A percentile compares a stretch with the other conserved stretches of the same genome.
Conservation (phyloP, 2,888 invertebrate genomes). For the Andrena praecox region DNA sequence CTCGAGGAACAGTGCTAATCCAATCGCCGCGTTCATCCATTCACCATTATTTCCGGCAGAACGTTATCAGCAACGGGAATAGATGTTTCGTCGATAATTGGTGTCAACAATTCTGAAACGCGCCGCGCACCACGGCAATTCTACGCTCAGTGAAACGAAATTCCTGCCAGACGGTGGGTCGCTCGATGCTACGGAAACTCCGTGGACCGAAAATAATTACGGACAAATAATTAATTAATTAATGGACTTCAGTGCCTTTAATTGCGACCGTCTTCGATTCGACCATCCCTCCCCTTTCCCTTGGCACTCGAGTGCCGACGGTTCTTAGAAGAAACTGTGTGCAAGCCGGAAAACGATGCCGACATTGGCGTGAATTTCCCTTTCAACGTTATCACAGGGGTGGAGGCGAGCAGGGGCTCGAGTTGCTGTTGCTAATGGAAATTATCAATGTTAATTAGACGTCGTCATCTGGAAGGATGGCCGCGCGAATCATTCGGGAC, state of each 20-base stretch:
- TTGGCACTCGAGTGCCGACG: not conserved
- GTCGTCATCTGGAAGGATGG: not conserved
- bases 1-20: not conserved
- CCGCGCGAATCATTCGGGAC: constrained; percentile 1
- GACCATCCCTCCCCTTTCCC: not conserved
- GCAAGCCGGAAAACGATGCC: not conserved
- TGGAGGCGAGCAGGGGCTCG: not conserved
- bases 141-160: constrained; percentile 20
- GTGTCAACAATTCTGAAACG: constrained; percentile 15
- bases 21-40: not conserved
- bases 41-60: not conserved
- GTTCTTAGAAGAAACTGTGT: constrained; percentile 11
- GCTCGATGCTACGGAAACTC: constrained; percentile 28
- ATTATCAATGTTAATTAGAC: constrained; percentile 35
- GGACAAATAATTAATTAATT: constrained; percentile 71
- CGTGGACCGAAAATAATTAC: constrained; percentile 65
- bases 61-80: not conserved
- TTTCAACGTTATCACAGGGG: not conserved
- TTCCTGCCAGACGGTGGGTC: constrained; percentile 31
- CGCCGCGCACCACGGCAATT: constrained; percentile 16
- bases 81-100: constrained; percentile 13
- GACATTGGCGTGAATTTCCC: not conserved
- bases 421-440: constrained; percentile 10
- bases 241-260: constrained; percentile 67
- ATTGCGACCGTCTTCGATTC: constrained; percentile 52